These are phyloP conservation scores for Eleginops maclovinus DNA, from an alignment of 2,113 vertebrate genomes.

Conservation along the genomic window DNA sequence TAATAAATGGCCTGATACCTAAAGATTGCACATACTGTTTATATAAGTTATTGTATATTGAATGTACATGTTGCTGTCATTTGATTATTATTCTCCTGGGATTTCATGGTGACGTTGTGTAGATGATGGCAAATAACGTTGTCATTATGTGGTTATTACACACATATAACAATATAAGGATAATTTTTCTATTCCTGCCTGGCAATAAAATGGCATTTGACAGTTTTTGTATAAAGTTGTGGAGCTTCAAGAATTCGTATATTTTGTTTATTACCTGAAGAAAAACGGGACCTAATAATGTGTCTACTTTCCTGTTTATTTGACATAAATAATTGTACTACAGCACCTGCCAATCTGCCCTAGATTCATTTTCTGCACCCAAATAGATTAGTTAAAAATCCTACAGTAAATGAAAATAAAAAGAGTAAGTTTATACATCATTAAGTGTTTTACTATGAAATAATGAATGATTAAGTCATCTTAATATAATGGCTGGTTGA, in stretches of 20 bases:
- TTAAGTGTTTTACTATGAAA: not conserved
- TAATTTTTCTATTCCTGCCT: not conserved
- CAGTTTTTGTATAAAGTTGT: constrained; percentile 5
- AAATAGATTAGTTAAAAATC: no score
- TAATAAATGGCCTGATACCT: no score
- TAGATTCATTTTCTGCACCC: not conserved
- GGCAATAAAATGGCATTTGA: not conserved
- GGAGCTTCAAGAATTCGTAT: not conserved
- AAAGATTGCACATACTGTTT: not conserved
- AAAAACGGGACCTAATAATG: not conserved
- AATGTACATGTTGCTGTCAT: not conserved
- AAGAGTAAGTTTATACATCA: no score
- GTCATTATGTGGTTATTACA: not conserved
- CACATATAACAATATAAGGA: no score
- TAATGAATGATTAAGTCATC: not conserved
- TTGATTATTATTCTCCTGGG: constrained; percentile 1
- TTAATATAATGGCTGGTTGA: not conserved
- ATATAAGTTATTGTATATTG: not conserved
- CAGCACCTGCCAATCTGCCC: not conserved
- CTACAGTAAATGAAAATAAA: no score
- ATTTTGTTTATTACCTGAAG: not conserved
- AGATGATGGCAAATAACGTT: not conserved
- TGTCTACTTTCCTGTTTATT: not conserved
- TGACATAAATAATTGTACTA: not conserved
- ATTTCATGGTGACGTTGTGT: not conserved